Evolutionary conservation across 2,888 invertebrate species (phyloP).

Genomic region (Leucania comma): DNA sequence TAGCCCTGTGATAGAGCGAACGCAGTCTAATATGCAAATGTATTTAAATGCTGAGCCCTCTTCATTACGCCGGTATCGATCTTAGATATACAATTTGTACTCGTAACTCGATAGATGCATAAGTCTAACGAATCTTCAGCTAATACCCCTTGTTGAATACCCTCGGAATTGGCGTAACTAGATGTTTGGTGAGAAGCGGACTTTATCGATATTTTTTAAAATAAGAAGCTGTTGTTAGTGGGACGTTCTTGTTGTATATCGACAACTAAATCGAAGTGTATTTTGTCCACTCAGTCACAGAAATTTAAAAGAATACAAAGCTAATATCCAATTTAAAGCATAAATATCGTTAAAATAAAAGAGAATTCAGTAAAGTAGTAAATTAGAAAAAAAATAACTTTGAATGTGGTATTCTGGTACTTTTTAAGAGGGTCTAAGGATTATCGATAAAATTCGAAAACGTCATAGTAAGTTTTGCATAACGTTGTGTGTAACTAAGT

Average conservation of each 20-base stretch:
- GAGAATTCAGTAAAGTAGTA: no score
- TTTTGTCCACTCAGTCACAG: no score
- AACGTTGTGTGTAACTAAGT: neutral
- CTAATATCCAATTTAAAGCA: no score
- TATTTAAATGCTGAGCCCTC: constrained; percentile 91
- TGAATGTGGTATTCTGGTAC: no score
- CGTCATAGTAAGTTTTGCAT: no score
- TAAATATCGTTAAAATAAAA: no score
- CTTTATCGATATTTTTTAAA: neutral
- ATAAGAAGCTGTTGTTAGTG: neutral
- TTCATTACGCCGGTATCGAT: constrained; percentile 90
- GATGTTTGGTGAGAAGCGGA: constrained; percentile 26
- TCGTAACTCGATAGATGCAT: constrained; percentile 88
- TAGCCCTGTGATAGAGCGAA: constrained; percentile 73
- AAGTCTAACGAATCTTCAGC: constrained; percentile 84
- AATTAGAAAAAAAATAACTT: no score
- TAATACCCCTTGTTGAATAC: constrained; percentile 70
- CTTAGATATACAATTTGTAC: constrained; percentile 91
- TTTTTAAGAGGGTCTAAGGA: no score
- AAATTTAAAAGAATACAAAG: no score
- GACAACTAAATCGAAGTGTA: no score
- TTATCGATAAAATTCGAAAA: no score
- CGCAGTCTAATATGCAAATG: constrained; percentile 91
- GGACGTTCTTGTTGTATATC: no score
- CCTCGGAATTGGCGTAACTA: constrained; percentile 32